Evolutionary conservation across 1,140 invertebrate species (phyloP).

Genomic region (Bombus haemorrhoidalis): DNA sequence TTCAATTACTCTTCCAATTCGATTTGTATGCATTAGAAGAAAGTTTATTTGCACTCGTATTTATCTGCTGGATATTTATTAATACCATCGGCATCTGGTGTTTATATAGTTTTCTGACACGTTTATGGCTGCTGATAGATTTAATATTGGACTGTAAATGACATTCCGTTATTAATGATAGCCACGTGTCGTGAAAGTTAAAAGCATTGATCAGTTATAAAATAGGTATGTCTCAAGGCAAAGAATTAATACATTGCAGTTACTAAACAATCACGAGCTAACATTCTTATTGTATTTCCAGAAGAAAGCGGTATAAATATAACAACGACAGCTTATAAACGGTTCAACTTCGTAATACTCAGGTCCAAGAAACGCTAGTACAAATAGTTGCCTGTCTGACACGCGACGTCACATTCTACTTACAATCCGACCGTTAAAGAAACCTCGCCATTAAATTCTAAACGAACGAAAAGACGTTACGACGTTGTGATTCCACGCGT

Average conservation of each 20-base stretch:
- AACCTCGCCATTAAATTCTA: no score
- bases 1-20: neutral
- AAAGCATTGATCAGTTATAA: neutral
- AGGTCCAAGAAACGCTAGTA: no score
- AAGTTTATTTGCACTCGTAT: neutral
- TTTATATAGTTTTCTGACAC: neutral
- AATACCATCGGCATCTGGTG: neutral
- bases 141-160: neutral
- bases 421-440: neutral
- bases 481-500: no score
- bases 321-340: neutral
- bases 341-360: neutral
- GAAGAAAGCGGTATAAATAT: neutral
- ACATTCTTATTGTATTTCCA: neutral
- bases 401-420: constrained; percentile 24
- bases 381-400: neutral
- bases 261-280: neutral
- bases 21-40: neutral
- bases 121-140: neutral
- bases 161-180: neutral
- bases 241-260: neutral
- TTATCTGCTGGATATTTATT: neutral
- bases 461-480: no score
- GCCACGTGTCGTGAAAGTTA: neutral
- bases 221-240: neutral